Conservation (phyloP, 2,113 vertebrate species). For the Ailurus styani region DNA sequence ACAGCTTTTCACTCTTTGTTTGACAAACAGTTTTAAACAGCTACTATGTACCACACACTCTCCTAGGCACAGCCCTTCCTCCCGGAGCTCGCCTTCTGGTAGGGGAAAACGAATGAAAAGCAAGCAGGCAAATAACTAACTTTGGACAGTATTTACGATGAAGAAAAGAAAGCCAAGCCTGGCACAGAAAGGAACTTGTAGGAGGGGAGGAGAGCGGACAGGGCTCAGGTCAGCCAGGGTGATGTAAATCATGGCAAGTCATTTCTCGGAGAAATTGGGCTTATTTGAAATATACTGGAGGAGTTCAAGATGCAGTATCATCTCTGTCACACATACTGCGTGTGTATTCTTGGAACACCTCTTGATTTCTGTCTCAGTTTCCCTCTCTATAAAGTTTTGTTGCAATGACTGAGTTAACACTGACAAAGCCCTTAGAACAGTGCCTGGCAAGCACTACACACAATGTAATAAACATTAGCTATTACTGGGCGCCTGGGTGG, state of each 20-base stretch:
- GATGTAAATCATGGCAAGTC: neutral
- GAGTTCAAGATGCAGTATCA: neutral
- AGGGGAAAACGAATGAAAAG: neutral
- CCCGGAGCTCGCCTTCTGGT: neutral
- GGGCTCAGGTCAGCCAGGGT: neutral
- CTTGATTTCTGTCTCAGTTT: neutral
- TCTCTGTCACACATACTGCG: neutral
- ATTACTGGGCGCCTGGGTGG: no score
- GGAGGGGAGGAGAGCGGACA: neutral
- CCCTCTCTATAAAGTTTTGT: neutral
- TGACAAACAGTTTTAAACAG: neutral
- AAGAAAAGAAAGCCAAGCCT: neutral
- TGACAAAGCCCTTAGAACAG: neutral
- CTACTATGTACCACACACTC: neutral
- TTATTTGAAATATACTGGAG: neutral
- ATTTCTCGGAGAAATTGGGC: neutral
- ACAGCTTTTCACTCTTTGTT: neutral
- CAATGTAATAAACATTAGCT: neutral
- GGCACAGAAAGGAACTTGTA: neutral
- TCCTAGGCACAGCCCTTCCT: neutral
- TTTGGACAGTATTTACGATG: neutral
- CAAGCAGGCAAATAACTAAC: neutral
- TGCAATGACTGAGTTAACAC: neutral
- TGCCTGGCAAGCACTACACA: neutral
- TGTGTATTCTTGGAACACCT: neutral